Evolutionary conservation across 2,113 vertebrate genomes (phyloP).

Genomic region (Chunga burmeisteri): DNA sequence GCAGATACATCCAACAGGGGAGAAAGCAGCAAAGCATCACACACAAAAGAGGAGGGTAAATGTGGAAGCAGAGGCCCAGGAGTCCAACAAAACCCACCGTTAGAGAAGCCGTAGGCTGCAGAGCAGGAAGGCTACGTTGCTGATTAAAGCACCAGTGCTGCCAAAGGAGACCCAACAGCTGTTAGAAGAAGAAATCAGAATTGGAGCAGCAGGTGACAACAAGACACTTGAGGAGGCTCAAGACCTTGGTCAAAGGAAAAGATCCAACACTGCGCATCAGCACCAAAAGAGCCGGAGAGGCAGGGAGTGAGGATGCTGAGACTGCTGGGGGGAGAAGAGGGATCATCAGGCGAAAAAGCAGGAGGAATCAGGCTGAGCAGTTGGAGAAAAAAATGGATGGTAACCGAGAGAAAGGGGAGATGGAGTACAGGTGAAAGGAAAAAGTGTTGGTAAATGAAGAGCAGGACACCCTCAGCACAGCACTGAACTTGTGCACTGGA

Average conservation of each 20-base stretch:
- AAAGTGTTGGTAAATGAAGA: not conserved
- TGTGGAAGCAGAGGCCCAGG: not conserved
- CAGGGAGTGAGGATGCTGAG: rapidly evolving
- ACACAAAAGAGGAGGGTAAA: not conserved
- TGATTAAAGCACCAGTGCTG: not conserved
- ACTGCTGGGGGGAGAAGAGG: not conserved
- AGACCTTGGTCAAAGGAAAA: not conserved
- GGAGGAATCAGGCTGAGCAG: not conserved
- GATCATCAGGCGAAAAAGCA: not conserved
- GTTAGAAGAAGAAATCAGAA: not conserved
- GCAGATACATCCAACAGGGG: no score
- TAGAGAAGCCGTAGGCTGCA: not conserved
- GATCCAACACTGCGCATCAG: rapidly evolving
- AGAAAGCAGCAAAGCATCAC: not conserved
- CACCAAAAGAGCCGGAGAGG: not conserved
- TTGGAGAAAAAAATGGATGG: not conserved
- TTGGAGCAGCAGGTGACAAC: not conserved
- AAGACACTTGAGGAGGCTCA: not conserved
- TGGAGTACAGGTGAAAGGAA: not conserved
- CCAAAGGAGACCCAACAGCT: not conserved
- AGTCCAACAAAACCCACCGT: not conserved
- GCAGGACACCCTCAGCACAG: not conserved
- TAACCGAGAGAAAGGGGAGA: not conserved
- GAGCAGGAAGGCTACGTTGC: not conserved
- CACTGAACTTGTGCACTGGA: not conserved